phyloP scores from a whole-genome alignment of 2,888 invertebrate species.

The Netelia fuscicornis region DNA sequence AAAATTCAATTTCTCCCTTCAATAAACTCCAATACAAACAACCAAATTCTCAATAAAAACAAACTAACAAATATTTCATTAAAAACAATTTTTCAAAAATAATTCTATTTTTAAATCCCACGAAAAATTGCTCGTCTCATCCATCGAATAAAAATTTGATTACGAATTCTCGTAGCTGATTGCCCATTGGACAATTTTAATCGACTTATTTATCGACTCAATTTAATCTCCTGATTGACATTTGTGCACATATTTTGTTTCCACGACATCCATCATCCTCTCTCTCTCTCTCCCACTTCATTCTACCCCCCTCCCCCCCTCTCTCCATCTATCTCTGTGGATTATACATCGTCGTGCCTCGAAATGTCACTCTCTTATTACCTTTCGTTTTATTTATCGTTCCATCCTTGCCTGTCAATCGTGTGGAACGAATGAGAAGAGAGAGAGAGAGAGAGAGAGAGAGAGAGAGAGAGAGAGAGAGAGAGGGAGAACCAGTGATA shows the following conservation, averaged over 20 bases:
- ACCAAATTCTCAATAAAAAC: no score
- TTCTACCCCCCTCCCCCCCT: no score
- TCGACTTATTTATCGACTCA: constrained; percentile 31
- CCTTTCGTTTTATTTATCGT: constrained; percentile 37
- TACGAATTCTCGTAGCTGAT: neutral
- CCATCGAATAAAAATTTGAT: neutral
- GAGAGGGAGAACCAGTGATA: neutral
- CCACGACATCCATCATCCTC: constrained; percentile 9
- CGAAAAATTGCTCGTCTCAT: neutral
- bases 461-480: neutral
- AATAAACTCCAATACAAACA: no score
- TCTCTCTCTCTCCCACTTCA: neutral
- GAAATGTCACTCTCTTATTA: constrained; percentile 13
- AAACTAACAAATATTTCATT: no score
- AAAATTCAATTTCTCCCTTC: no score
- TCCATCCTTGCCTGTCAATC: constrained; percentile 16
- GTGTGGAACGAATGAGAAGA: constrained; percentile 60
- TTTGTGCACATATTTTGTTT: constrained; percentile 43
- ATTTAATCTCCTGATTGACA: constrained; percentile 48
- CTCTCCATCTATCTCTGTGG: neutral
- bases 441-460: constrained; percentile 1
- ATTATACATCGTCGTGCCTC: constrained; percentile 14
- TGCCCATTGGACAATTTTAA: constrained; percentile 19
- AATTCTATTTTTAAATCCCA: no score
- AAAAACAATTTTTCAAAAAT: no score